Conservation (phyloP, 35 echinoderm and acorn worm species). For the Acanthaster planci region DNA sequence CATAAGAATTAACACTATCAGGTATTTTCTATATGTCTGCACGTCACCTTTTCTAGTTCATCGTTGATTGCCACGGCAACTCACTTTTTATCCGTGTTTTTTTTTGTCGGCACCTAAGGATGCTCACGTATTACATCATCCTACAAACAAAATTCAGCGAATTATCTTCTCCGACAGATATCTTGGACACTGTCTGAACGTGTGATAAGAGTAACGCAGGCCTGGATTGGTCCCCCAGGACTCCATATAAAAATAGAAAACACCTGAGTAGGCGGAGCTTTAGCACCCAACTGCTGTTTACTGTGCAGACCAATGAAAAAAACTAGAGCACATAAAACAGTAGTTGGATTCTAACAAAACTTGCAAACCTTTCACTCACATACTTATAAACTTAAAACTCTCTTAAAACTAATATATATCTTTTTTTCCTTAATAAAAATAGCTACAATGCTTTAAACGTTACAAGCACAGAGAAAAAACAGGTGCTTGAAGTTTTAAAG, state of each 20-base stretch:
- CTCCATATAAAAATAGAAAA: slow-evolving; percentile 27
- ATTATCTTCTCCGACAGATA: slow-evolving; percentile 4
- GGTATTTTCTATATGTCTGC: slow-evolving; percentile 12
- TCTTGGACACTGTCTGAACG: slow-evolving; percentile 28
- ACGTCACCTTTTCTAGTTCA: neutral
- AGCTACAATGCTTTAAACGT: neutral
- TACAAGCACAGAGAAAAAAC: neutral
- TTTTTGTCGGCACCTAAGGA: slow-evolving; percentile 4
- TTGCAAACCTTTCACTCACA: neutral
- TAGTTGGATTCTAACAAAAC: slow-evolving; percentile 12
- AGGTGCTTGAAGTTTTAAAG: neutral
- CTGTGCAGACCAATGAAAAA: neutral
- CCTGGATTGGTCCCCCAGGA: slow-evolving; percentile 12
- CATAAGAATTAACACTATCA: slow-evolving; percentile 11
- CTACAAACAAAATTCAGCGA: neutral
- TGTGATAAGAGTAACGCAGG: neutral
- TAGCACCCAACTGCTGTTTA: slow-evolving; percentile 3
- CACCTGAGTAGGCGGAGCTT: slow-evolving; percentile 32
- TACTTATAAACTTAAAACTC: too few species aligned
- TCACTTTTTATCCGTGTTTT: neutral
- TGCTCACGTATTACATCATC: slow-evolving; percentile 20
- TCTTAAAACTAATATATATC: too few species aligned
- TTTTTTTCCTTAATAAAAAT: neutral
- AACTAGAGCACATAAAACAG: slow-evolving; percentile 9
- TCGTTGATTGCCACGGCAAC: slow-evolving; percentile 2